Base-by-base conservation (phyloP, 2,888 invertebrate species). In the Eilema sororculum region DNA sequence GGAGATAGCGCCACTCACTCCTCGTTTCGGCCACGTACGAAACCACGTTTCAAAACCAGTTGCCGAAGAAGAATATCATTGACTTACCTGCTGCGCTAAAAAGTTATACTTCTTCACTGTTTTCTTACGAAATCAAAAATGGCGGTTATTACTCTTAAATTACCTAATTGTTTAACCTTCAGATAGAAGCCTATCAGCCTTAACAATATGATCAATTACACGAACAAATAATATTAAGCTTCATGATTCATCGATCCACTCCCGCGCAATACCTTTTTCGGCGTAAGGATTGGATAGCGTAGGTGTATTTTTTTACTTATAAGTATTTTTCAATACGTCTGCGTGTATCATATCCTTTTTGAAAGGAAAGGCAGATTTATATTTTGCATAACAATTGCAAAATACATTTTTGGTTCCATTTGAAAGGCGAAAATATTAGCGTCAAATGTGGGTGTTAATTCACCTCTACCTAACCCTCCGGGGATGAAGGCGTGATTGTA, bases 251-350 rank as follows among this genome's bases (percentile, higher is more conserved):
- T 46, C 9, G 69, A 59, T 70, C 63, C 59, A 76, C 81, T 76
- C 79, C 78, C 67, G 71, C 75, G 61, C 72, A 67, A 28, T 25
- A 33, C 63, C 78, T 33, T 69, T 71, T 70, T 65, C 58, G 57
- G 73, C 30, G 13, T 77, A 67, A 81, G 78, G 78, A 73, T 79
- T 79, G 75, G 16, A 46, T 81, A 74, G 79, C 52, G 52, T n/a
- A 52, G 52, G 52, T 52, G 52, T 9, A 52, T 52, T 52, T 52
- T n/a, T n/a, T n/a, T n/a, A n/a, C n/a, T n/a, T n/a, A n/a, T n/a
- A n/a, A n/a, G n/a, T n/a, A n/a, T n/a, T n/a, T n/a, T n/a, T 46
- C 20, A 0, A 46, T 46, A 6, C 3, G 20, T 13, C 46, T 20
- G 46, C 16, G 1, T 41, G 0, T 5, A 37, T n/a, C n/a, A n/a